phyloP scores from a whole-genome alignment of 2,113 vertebrate species.

The Mesitornis unicolor region DNA sequence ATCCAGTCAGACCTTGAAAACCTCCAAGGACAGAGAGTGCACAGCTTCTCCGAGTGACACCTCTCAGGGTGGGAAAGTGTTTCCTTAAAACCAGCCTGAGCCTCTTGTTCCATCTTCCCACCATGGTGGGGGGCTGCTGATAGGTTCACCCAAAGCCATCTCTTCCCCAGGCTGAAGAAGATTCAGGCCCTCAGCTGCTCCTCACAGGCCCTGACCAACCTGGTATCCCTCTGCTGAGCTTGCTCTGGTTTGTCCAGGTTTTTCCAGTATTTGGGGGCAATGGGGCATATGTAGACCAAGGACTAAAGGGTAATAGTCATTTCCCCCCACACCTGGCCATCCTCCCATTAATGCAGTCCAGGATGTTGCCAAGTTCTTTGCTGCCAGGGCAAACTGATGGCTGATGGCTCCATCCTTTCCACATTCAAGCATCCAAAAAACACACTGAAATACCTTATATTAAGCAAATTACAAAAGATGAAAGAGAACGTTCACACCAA shows the following conservation, averaged over 20 bases:
- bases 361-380: not conserved
- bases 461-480: not conserved
- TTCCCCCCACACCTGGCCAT: not conserved
- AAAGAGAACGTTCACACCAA: not conserved
- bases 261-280: not conserved
- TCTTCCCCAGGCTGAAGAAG: not conserved
- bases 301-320: not conserved
- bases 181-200: not conserved
- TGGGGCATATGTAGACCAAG: accelerated
- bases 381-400: not conserved
- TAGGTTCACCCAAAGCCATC: not conserved
- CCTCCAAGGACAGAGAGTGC: no score
- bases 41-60: no score
- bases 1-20: no score
- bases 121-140: no score
- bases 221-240: not conserved
- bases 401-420: not conserved
- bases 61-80: not conserved
- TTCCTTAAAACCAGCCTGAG: not conserved
- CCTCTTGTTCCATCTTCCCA: not conserved
- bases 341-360: not conserved
- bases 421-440: not conserved
- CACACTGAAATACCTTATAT: not conserved
- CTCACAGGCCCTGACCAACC: not conserved
- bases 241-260: not conserved